phyloP scores from a whole-genome alignment of 2,888 invertebrate species.

The Pardosa pseudoannulata region DNA sequence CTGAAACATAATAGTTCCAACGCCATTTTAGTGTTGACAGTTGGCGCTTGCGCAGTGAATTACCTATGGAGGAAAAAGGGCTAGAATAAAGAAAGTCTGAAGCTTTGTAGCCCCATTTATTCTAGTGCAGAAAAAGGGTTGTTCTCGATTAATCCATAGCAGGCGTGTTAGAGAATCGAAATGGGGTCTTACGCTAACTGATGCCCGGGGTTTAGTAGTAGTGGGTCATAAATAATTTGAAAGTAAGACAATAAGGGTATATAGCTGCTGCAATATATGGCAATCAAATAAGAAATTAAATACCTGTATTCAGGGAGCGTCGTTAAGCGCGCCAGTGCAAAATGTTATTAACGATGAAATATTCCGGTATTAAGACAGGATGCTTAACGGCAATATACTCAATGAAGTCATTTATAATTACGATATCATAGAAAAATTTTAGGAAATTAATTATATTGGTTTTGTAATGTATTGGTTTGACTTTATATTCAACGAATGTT shows the following conservation, averaged over 20 bases:
- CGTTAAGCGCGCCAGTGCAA: no score
- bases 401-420: no score
- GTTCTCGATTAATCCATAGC: constrained; percentile 15
- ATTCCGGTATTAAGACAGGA: no score
- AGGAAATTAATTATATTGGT: no score
- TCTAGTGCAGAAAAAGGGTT: constrained; percentile 16
- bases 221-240: constrained; percentile 9
- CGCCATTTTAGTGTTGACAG: constrained; percentile 14
- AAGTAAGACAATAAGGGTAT: constrained; percentile 11
- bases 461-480: no score
- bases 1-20: constrained; percentile 13
- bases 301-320: neutral
- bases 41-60: constrained; percentile 9
- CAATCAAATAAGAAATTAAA: neutral
- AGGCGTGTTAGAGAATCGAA: constrained; percentile 14
- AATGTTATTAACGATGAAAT: no score
- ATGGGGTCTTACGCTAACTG: constrained; percentile 15
- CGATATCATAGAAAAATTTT: no score
- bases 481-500: no score
- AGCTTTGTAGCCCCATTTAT: constrained; percentile 17
- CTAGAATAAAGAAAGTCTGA: constrained; percentile 9
- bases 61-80: constrained; percentile 9
- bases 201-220: constrained; percentile 9
- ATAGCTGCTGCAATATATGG: neutral
- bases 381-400: no score